Evolutionary conservation across 2,888 invertebrate species (phyloP), one percentile per base, ranked within the genome.

Genomic region (Agrotis puta): DNA sequence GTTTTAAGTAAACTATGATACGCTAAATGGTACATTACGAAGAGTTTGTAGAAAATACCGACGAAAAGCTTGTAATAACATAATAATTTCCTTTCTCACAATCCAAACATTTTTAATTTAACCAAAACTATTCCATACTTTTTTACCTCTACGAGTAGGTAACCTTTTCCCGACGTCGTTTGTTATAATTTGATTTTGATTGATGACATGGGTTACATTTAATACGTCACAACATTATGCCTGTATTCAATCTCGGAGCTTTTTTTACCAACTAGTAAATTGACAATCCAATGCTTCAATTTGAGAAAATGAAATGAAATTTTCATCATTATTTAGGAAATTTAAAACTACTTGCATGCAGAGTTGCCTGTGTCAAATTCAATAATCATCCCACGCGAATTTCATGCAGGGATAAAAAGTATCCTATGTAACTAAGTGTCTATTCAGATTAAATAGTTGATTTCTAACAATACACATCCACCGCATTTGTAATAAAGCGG

Each of bases 161-260:
- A 39, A 62, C 47, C 57, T 74, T 68, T 66, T 53, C 4, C 27
- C 22, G 43, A 73, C 39, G 3, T 18, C 11, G 13, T 22, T 48
- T 63, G 39, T 69, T 63, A 58, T 14, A 47, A 50, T 43, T 22
- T 74, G 50, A 69, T 68, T 50, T 62, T 74, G 68, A 68, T 74
- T 74, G 51, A 74, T 68, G 56, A 74, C 57, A 22, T 56, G 57
- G 39, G 57, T 62, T 50, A 39, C 43, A 6, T n/a, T 65, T 61
- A 66, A 48, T 65, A 50, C 61, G 27, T 48, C 54, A 27, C 13
- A 58, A 45, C 22, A 56, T 45, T 24, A 6, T 53, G 1, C 24
- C 1, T 11, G 22, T 50, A 62, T 20, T 56, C 47, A 68, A 67
- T 22, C 20, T 6, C 18, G 6, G 24, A 45, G 5, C 45, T 33